Base-by-base conservation (phyloP, 37 sponge, comb jelly and placozoan genomes). In the Dysidea cf. avara region DNA sequence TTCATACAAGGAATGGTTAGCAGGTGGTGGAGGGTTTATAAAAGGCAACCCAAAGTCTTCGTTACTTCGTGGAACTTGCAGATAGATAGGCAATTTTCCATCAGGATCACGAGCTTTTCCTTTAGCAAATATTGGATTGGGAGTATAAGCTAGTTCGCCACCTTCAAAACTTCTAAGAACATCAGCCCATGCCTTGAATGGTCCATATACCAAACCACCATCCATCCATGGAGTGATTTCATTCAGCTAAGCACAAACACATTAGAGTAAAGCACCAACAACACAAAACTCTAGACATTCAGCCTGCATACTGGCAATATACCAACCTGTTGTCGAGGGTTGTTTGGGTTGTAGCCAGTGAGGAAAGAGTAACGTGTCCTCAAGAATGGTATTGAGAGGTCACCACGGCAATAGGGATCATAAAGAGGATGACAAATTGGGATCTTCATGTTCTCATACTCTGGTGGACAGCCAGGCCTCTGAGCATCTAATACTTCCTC, bases 211-310 rank as follows among this genome's bases (percentile, higher is more conserved):
- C n/a, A 83, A 69, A 7, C 83, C 78, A 12, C 78, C 89, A 62
- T 87, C 89, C 12, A 87, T 53, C 74, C 78, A 87, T 2, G 89
- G 82, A 16, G 79, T 82, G 52, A 87, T 82, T 22, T 82, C 78
- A 32, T 87, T 87, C 38, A 87, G 61, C 87, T 84, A n/a, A n/a
- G n/a, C 63, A 18, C 56, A 35, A 25, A 59, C 22, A 59, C 13
- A 17, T 22, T 11, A 59, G n/a, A 18, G n/a, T 16, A 13, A 49
- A 12, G 35, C 7, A 26, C 26, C 22, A 29, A 14, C 58, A 5
- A 6, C 58, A 25, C n/a, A n/a, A n/a, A n/a, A n/a, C n/a, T n/a
- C n/a, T n/a, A n/a, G n/a, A n/a, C n/a, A n/a, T n/a, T n/a, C n/a
- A n/a, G n/a, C n/a, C n/a, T n/a, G n/a, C 7, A 22, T 58, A 30